Conservation (phyloP, 2,797 vertebrate species). For the Tokudaia tokunoshimensis region DNA sequence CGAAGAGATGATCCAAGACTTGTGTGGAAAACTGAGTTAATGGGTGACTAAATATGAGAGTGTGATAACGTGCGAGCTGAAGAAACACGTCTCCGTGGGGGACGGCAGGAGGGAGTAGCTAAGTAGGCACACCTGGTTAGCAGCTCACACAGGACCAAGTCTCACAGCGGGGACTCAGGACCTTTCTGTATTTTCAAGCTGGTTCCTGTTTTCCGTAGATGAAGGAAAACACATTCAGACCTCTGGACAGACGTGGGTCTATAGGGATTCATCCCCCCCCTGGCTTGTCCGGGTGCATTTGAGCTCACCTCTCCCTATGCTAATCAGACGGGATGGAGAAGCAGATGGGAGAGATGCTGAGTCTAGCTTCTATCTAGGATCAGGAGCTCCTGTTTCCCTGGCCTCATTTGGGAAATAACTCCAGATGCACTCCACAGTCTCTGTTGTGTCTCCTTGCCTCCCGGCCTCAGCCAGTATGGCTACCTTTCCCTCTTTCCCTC, state of each 20-base stretch:
- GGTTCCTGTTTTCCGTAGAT: slow-evolving; percentile 22
- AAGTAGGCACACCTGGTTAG: not conserved
- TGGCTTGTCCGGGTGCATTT: not conserved
- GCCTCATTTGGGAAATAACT: not conserved
- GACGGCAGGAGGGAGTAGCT: not conserved
- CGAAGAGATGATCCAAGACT: rapidly evolving
- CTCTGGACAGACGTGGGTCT: not conserved
- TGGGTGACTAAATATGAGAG: rapidly evolving
- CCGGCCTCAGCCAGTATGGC: not conserved
- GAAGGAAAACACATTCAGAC: not conserved
- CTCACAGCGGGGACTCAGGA: not conserved
- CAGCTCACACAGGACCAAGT: not conserved
- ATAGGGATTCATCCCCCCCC: not conserved
- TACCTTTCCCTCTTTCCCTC: not conserved
- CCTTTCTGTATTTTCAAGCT: slow-evolving; percentile 6
- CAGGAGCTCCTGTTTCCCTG: not conserved
- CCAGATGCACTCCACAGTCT: not conserved
- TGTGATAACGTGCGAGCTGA: rapidly evolving
- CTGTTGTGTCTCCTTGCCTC: not conserved
- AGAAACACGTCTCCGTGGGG: not conserved
- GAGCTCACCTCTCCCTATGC: not conserved
- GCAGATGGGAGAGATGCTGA: not conserved
- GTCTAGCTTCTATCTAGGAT: not conserved
- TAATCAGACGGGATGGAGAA: not conserved
- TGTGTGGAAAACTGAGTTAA: not conserved